phyloP scores from a whole-genome alignment of 2,797 vertebrate genomes.

The Lacerta viridis region DNA sequence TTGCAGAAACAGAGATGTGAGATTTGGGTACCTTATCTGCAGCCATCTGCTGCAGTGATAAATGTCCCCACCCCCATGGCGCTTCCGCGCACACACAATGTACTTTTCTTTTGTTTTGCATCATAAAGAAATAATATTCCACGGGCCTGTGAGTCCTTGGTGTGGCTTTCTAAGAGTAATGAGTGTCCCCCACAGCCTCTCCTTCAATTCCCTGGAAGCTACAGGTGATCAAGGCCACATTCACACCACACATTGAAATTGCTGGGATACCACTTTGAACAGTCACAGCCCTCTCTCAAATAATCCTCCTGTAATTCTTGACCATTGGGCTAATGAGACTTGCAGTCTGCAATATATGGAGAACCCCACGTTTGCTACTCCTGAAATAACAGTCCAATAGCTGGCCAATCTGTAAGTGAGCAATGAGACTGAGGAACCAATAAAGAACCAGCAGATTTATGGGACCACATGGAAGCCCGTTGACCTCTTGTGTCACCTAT shows the following conservation, averaged over 20 bases:
- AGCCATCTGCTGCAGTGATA: constrained; percentile 9
- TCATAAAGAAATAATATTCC: background rate
- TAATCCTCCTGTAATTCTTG: too few relatives aligned
- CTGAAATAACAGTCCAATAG: background rate
- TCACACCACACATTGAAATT: too few relatives aligned
- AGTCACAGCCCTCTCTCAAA: too few relatives aligned
- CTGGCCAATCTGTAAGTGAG: background rate
- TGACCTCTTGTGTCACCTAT: background rate
- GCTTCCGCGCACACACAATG: too few relatives aligned
- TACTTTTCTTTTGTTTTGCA: background rate
- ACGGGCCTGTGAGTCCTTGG: background rate
- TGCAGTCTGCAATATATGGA: too few relatives aligned
- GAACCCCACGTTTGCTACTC: too few relatives aligned
- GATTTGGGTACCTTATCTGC: background rate
- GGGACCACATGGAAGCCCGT: background rate
- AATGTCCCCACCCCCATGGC: background rate
- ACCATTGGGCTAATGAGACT: too few relatives aligned
- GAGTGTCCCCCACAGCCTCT: background rate
- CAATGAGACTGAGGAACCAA: background rate
- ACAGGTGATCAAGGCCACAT: too few relatives aligned
- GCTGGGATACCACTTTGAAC: too few relatives aligned
- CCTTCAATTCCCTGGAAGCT: background rate
- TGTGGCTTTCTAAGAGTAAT: background rate
- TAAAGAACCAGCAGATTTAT: background rate
- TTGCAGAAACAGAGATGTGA: background rate